Conservation (phyloP, 2,113 vertebrate species). For the Pleuronectes platessa region DNA sequence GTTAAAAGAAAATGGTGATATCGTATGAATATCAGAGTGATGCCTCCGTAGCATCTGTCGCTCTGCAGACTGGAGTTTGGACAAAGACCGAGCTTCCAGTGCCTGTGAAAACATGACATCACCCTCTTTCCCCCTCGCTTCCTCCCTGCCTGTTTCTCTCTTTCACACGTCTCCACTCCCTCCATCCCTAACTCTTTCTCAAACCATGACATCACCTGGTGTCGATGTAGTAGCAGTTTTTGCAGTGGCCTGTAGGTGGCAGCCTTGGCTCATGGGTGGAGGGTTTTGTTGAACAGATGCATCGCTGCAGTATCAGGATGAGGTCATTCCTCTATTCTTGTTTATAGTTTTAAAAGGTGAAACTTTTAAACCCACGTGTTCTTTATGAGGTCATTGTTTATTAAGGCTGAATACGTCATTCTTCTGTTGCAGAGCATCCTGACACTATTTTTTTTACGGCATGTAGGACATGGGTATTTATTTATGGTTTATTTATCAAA, state of each 20-base stretch:
- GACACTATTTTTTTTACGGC: neutral
- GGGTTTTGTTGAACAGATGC: conserved; percentile 3
- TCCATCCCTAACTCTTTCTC: conserved; percentile 50
- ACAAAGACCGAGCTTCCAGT: conserved; percentile 50
- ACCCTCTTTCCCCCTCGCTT: conserved; percentile 42
- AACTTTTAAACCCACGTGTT: neutral
- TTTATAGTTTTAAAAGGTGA: conserved; percentile 57
- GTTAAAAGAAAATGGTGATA: neutral
- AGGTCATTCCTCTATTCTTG: conserved; percentile 75
- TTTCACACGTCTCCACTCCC: conserved; percentile 31
- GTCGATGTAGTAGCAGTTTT: conserved; percentile 60
- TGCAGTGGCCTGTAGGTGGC: conserved; percentile 67
- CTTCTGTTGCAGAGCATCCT: no score
- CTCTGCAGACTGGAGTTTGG: conserved; percentile 27
- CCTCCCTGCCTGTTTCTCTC: conserved; percentile 32
- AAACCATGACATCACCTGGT: conserved; percentile 73
- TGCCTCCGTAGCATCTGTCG: neutral
- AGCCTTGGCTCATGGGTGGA: conserved; percentile 58
- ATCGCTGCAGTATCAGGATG: conserved; percentile 62
- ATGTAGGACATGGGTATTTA: neutral
- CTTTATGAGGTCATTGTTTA: neutral
- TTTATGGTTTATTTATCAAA: neutral
- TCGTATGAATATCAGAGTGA: neutral
- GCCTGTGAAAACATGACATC: conserved; percentile 68
- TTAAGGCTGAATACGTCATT: neutral